These are phyloP conservation scores for Halocynthia aurantium DNA, from an alignment of 23 tunicate genomes.

Conservation along the genomic window DNA sequence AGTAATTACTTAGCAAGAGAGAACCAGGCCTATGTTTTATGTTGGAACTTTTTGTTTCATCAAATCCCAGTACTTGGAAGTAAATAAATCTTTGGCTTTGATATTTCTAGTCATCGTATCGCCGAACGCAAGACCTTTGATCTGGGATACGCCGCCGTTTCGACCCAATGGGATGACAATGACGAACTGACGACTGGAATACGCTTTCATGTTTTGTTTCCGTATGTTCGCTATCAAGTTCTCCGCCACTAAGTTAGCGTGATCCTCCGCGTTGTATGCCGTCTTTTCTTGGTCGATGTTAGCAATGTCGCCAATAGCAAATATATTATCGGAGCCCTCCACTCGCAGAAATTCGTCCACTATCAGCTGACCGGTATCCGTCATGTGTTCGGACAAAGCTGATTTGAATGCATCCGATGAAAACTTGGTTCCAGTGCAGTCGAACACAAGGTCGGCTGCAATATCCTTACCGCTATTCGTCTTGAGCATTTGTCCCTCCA, in stretches of 20 bases:
- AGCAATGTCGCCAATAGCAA: slow-evolving; percentile 28
- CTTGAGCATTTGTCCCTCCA: slow-evolving; percentile 16
- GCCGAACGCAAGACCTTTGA: slow-evolving; percentile 9
- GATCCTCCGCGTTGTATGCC: slow-evolving; percentile 5
- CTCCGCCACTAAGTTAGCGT: slow-evolving; percentile 14
- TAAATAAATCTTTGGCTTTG: slow-evolving; percentile 2
- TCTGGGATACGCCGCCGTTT: slow-evolving; percentile 11
- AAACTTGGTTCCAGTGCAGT: slow-evolving; percentile 7
- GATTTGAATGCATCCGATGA: slow-evolving; percentile 3
- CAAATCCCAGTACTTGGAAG: slow-evolving; percentile 2
- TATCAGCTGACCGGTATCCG: slow-evolving; percentile 4
- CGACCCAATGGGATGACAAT: slow-evolving; percentile 24
- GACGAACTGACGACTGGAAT: slow-evolving; percentile 7
- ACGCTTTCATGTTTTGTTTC: not conserved
- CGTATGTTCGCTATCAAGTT: slow-evolving; percentile 12
- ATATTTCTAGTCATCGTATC: slow-evolving; percentile 16
- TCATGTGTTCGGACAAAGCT: slow-evolving; percentile 1
- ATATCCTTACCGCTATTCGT: slow-evolving; percentile 25
- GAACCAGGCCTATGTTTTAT: not conserved
- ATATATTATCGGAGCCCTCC: slow-evolving; percentile 6
- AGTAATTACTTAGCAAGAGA: too few relatives aligned
- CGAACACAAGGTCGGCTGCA: slow-evolving; percentile 15
- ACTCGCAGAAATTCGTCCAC: slow-evolving; percentile 25
- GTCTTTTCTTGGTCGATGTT: slow-evolving; percentile 20
- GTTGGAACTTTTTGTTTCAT: slow-evolving; percentile 15